Conservation (phyloP, 1,140 invertebrate genomes). For the Frieseomelitta varia region DNA sequence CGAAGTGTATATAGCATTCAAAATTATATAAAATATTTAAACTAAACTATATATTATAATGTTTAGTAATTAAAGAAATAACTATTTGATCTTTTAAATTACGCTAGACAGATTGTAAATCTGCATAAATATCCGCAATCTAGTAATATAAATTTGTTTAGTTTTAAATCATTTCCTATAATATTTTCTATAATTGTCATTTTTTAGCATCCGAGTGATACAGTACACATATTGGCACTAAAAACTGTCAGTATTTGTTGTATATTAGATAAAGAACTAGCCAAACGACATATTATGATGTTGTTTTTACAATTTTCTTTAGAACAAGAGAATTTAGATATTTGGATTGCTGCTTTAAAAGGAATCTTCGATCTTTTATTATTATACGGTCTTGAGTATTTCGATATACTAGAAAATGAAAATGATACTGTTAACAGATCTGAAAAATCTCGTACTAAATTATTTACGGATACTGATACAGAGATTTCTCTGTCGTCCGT, state of each 20-base stretch:
- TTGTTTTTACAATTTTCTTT: constrained; percentile 73
- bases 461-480: constrained; percentile 67
- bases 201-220: constrained; percentile 71
- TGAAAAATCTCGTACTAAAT: constrained; percentile 64
- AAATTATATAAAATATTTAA: no score
- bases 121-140: no score
- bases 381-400: constrained; percentile 77
- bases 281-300: constrained; percentile 77
- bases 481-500: constrained; percentile 44
- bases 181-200: constrained; percentile 23
- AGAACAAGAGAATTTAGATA: constrained; percentile 68
- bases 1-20: no score
- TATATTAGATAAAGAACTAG: constrained; percentile 75
- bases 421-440: constrained; percentile 48
- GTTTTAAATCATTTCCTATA: constrained; percentile 1
- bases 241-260: constrained; percentile 73
- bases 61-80: no score
- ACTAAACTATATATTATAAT: no score
- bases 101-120: no score
- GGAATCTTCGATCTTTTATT: constrained; percentile 79
- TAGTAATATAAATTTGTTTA: background rate
- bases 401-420: constrained; percentile 67
- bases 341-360: constrained; percentile 73
- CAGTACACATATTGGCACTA: constrained; percentile 72
- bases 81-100: no score